Conservation (phyloP, 2,113 vertebrate genomes). For the Gobius niger region DNA sequence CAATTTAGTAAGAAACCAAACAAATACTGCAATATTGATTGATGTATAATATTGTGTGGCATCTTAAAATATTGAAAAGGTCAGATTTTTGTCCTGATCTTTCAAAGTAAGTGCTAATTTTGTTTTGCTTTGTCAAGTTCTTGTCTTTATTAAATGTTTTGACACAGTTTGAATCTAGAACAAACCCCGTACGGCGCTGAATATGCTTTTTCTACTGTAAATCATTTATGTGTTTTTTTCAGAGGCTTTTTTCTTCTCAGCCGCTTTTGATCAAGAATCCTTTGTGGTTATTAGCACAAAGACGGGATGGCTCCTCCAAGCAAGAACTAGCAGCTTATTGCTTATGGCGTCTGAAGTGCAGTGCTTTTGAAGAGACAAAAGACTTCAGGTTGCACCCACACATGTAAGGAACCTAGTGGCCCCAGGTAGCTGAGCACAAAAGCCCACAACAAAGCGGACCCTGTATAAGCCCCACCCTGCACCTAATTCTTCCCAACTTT, state of each 20-base stretch:
- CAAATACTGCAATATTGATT: too few species aligned
- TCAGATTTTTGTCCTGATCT: too few species aligned
- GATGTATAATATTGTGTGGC: too few species aligned
- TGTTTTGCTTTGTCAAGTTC: too few species aligned
- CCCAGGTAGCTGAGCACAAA: slow-evolving; percentile 54
- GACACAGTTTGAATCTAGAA: too few species aligned
- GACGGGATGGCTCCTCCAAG: neutral
- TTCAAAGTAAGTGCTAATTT: too few species aligned
- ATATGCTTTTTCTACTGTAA: slow-evolving; percentile 7
- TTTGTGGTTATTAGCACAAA: slow-evolving; percentile 20
- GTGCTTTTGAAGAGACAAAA: slow-evolving; percentile 49
- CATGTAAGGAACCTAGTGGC: slow-evolving; percentile 35
- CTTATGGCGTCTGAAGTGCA: slow-evolving; percentile 35
- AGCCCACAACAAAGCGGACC: slow-evolving; percentile 51
- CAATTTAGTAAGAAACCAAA: too few species aligned
- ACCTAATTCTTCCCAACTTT: slow-evolving; percentile 39
- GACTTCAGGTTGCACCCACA: slow-evolving; percentile 21
- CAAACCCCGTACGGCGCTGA: neutral
- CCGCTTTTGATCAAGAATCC: neutral
- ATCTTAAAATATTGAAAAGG: too few species aligned
- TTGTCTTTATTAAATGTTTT: too few species aligned
- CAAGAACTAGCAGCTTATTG: slow-evolving; percentile 25
- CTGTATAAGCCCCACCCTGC: slow-evolving; percentile 29
- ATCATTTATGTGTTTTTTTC: neutral
- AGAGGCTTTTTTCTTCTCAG: neutral